phyloP scores from a whole-genome alignment of 2,797 vertebrate genomes.

The Poeciliopsis turneri region DNA sequence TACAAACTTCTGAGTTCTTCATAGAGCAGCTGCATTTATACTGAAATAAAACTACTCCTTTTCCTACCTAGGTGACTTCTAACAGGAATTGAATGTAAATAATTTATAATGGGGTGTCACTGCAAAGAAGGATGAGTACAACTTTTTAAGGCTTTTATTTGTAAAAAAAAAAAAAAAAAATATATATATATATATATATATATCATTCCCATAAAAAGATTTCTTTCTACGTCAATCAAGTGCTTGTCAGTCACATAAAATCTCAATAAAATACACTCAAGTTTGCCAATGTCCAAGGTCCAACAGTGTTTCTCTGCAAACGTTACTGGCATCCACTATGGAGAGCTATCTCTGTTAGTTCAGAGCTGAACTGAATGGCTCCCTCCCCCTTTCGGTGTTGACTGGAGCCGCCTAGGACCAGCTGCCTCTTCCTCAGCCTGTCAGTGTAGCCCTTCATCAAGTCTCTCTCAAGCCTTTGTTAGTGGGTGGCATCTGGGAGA shows the following conservation, averaged over 20 bases:
- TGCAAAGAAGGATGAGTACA: background rate
- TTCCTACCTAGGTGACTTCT: background rate
- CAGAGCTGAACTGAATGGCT: slow-evolving; percentile 53
- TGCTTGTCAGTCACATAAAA: background rate
- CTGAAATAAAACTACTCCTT: background rate
- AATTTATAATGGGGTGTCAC: background rate
- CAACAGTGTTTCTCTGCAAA: slow-evolving; percentile 40
- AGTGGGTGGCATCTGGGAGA: slow-evolving; percentile 29
- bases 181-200: background rate
- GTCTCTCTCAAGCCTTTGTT: slow-evolving; percentile 44
- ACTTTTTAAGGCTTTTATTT: background rate
- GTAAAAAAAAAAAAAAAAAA: background rate
- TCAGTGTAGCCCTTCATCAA: slow-evolving; percentile 67
- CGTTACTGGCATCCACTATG: slow-evolving; percentile 42
- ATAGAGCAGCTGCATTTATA: background rate
- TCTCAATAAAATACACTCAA: background rate
- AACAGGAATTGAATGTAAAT: background rate
- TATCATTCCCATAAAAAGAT: background rate
- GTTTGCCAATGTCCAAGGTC: slow-evolving; percentile 1
- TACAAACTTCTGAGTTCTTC: too few relatives aligned
- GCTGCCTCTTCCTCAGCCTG: slow-evolving; percentile 73
- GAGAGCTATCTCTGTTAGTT: slow-evolving; percentile 38
- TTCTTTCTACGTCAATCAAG: background rate
- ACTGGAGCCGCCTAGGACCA: slow-evolving; percentile 65
- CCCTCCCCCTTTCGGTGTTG: slow-evolving; percentile 47